Evolutionary conservation across 2,888 invertebrate genomes (phyloP).

Genomic region (Onchidella celtica): DNA sequence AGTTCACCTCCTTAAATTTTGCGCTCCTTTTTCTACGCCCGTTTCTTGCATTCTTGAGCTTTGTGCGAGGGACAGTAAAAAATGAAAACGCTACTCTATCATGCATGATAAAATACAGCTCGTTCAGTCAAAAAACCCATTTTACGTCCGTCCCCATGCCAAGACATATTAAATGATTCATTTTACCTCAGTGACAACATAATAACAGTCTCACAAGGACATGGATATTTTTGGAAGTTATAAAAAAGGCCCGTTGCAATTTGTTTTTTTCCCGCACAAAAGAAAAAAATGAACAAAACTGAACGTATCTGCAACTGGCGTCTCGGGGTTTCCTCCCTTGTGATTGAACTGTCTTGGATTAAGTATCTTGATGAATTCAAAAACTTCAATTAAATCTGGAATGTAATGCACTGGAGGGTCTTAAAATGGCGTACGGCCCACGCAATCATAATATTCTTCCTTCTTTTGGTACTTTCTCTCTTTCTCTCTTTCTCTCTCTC

Average conservation of each 20-base stretch:
- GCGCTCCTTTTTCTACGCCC: background rate
- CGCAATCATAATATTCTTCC: too few species aligned
- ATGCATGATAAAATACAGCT: background rate
- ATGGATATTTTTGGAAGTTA: background rate
- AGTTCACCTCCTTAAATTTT: background rate
- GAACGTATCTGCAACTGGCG: too few species aligned
- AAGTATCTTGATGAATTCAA: too few species aligned
- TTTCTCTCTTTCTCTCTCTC: background rate
- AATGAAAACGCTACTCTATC: background rate
- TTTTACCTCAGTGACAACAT: slow-evolving; percentile 12
- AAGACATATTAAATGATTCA: background rate
- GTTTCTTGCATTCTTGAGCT: background rate
- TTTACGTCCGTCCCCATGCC: background rate
- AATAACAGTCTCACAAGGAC: background rate
- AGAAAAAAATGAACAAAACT: too few species aligned
- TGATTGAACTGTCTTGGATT: too few species aligned
- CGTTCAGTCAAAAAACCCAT: background rate
- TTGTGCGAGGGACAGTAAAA: background rate
- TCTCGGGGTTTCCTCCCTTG: too few species aligned
- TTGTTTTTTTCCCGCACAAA: too few species aligned
- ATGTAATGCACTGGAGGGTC: too few species aligned
- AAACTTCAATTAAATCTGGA: too few species aligned
- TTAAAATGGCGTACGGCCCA: too few species aligned
- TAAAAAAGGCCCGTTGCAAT: too few species aligned
- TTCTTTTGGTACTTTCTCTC: too few species aligned